A percentile compares a stretch with the other conserved stretches of the same genome.
Conservation (phyloP, 2,113 vertebrate genomes). For the Poicephalus meyeri region DNA sequence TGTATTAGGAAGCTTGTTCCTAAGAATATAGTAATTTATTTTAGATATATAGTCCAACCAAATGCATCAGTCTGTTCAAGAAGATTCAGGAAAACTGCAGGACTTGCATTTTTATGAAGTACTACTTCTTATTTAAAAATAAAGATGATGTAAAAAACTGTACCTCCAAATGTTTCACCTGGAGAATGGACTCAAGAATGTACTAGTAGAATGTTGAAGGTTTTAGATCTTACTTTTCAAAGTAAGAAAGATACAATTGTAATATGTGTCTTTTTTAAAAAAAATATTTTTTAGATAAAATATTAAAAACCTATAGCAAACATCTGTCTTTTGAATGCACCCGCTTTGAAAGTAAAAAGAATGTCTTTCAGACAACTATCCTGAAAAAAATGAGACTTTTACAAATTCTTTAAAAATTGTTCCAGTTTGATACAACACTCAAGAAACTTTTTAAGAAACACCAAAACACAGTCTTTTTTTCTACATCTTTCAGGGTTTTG, state of each 20-base stretch:
- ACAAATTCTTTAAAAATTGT: background rate
- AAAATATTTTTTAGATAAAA: background rate
- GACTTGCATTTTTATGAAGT: background rate
- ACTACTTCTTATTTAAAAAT: background rate
- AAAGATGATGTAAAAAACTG: background rate
- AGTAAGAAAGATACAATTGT: background rate
- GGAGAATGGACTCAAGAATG: background rate
- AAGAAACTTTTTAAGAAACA: background rate
- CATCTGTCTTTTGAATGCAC: background rate
- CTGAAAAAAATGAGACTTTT: background rate
- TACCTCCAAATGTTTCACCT: background rate
- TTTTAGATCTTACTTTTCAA: background rate
- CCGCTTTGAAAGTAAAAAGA: background rate
- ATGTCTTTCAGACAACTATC: background rate
- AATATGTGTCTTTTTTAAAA: background rate
- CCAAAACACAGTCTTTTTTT: background rate
- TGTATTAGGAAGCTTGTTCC: background rate
- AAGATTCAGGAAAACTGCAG: background rate
- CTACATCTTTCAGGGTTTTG: background rate
- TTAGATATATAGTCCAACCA: background rate
- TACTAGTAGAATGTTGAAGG: background rate
- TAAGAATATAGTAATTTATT: background rate
- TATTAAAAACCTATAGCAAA: background rate
- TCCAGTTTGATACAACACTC: background rate
- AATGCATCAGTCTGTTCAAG: background rate